Conservation (phyloP, 1,140 invertebrate species). For the Bombus consobrinus region DNA sequence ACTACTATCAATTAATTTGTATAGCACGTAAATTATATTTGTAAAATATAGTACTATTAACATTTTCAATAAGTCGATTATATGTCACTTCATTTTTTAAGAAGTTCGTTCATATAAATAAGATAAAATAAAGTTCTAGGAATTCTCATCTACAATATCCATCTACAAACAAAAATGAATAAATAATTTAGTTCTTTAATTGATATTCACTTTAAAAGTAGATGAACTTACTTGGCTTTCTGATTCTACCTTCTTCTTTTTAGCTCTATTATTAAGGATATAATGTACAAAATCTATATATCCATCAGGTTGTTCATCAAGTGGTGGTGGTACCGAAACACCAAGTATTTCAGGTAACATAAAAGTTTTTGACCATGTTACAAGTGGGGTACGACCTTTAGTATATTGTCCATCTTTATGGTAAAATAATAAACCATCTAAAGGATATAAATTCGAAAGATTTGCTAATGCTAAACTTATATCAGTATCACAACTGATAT, state of each 20-base stretch:
- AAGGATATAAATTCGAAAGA: constrained; percentile 72
- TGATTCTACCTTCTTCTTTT: constrained; percentile 15
- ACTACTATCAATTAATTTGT: constrained; percentile 20
- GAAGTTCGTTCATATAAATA: constrained; percentile 24
- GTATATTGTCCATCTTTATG: constrained; percentile 91
- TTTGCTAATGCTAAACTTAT: constrained; percentile 73
- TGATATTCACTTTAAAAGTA: constrained; percentile 13
- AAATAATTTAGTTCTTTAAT: neutral
- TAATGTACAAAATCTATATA: constrained; percentile 78
- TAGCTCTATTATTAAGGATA: constrained; percentile 20
- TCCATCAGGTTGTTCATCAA: constrained; percentile 76
- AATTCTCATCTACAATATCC: constrained; percentile 24
- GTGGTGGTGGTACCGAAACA: constrained; percentile 79
- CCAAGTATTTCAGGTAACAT: constrained; percentile 93
- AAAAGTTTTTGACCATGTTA: constrained; percentile 94
- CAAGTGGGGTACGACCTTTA: constrained; percentile 90
- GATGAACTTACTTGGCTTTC: constrained; percentile 10
- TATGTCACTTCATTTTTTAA: neutral
- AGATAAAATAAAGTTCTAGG: constrained; percentile 21
- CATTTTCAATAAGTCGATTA: constrained; percentile 19
- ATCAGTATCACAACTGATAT: constrained; percentile 78
- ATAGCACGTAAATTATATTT: constrained; percentile 7
- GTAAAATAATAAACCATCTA: constrained; percentile 93
- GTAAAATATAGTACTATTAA: constrained; percentile 24
- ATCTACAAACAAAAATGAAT: constrained; percentile 15